Evolutionary conservation across 1,140 invertebrate genomes (phyloP).

Genomic region (Microplitis demolitor): DNA sequence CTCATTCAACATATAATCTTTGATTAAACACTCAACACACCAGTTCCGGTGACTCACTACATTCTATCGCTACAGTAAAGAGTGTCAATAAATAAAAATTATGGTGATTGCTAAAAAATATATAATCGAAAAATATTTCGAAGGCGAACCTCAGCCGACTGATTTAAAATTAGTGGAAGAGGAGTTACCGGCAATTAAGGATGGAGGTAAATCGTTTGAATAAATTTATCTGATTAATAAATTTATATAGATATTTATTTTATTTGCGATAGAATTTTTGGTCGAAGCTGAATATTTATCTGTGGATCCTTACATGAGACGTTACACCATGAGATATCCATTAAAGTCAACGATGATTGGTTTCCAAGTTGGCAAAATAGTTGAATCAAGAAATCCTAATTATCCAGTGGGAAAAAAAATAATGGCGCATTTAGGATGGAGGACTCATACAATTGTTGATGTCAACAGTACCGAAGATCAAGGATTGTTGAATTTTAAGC

Average conservation of each 20-base stretch:
- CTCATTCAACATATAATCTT: no score
- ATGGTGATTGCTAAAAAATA: conserved; percentile 67
- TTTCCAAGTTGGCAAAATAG: conserved; percentile 67
- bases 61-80: no score
- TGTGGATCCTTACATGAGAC: conserved; percentile 75
- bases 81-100: no score
- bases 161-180: conserved; percentile 71
- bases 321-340: conserved; percentile 60
- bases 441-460: conserved; percentile 56
- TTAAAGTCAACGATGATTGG: conserved; percentile 67
- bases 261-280: conserved; percentile 64
- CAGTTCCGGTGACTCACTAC: no score
- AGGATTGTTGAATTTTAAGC: conserved; percentile 4
- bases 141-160: conserved; percentile 67
- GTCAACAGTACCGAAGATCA: conserved; percentile 6
- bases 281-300: conserved; percentile 71
- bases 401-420: conserved; percentile 67
- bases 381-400: conserved; percentile 67
- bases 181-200: conserved; percentile 65
- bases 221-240: no score
- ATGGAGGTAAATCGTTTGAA: conserved; percentile 63
- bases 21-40: no score
- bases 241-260: no score
- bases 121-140: conserved; percentile 67
- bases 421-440: conserved; percentile 68